phyloP scores from a whole-genome alignment of 1,140 invertebrate species.

The Helicoverpa armigera region DNA sequence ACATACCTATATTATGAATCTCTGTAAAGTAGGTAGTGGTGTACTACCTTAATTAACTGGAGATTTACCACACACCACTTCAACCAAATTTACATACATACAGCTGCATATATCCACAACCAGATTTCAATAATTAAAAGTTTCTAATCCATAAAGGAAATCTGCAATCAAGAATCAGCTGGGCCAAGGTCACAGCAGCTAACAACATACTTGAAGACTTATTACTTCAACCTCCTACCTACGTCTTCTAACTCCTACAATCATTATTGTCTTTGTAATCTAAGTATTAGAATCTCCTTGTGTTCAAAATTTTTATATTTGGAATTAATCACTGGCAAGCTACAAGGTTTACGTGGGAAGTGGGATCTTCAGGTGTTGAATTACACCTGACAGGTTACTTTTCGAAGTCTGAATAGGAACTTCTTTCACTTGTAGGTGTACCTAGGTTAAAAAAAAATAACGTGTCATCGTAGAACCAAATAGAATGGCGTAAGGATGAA shows the following conservation, averaged over 20 bases:
- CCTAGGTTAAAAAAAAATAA: not conserved
- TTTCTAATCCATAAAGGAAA: not conserved
- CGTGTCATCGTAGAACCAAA: too few relatives aligned
- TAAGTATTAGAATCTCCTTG: not conserved
- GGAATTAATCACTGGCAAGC: not conserved
- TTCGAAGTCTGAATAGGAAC: not conserved
- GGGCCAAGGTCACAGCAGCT: not conserved
- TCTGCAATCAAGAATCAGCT: not conserved
- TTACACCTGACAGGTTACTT: too few relatives aligned
- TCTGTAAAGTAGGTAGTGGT: too few relatives aligned
- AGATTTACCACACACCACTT: too few relatives aligned
- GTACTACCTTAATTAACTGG: too few relatives aligned
- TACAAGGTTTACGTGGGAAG: too few relatives aligned
- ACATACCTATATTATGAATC: too few relatives aligned
- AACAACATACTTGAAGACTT: not conserved
- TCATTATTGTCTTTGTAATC: not conserved
- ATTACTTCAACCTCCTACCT: not conserved
- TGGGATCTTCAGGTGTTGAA: not conserved
- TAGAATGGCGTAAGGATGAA: too few relatives aligned
- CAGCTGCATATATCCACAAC: not conserved
- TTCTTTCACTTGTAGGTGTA: not conserved
- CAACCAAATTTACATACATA: too few relatives aligned
- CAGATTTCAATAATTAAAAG: not conserved
- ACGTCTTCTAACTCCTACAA: slow-evolving; percentile 13
- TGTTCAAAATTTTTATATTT: not conserved